Evolutionary conservation across 2,797 vertebrate genomes (phyloP).

Genomic region (Anguilla anguilla): DNA sequence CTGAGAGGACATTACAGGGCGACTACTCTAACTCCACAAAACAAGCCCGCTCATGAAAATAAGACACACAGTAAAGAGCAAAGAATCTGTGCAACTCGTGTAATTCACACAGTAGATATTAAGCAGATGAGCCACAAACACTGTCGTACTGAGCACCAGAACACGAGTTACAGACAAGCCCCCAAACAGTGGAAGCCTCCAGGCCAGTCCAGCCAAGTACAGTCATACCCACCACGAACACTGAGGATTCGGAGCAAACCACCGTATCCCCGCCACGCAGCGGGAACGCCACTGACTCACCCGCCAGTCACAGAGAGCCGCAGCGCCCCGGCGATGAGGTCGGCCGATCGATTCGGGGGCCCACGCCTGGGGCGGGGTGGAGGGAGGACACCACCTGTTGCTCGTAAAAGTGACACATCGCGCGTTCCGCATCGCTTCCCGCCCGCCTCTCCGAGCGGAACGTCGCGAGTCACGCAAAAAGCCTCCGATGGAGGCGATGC

Average conservation of each 20-base stretch:
- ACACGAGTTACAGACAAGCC: not conserved
- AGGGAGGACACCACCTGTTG: not conserved
- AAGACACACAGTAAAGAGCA: not conserved
- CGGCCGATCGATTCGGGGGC: not conserved
- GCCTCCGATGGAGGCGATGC: too few relatives aligned
- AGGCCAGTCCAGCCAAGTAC: not conserved
- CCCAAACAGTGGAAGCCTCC: not conserved
- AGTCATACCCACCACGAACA: not conserved
- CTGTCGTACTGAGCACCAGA: not conserved
- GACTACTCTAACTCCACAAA: constrained; percentile 1
- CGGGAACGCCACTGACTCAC: constrained; percentile 10
- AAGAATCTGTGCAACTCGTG: not conserved
- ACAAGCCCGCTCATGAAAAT: not conserved
- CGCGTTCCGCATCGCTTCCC: not conserved
- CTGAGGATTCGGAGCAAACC: not conserved
- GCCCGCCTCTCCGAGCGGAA: not conserved
- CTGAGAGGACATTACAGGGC: not conserved
- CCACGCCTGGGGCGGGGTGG: not conserved
- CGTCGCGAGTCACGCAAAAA: too few relatives aligned
- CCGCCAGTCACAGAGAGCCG: not conserved
- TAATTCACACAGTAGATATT: not conserved
- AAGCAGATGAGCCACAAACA: not conserved
- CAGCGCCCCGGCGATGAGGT: too few relatives aligned
- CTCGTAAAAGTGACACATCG: not conserved
- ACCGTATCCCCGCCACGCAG: not conserved